A percentile compares a stretch with the other conserved stretches of the same genome.
phyloP scores from a whole-genome alignment of 2,888 invertebrate species.

The Stenoptilia bipunctidactyla region DNA sequence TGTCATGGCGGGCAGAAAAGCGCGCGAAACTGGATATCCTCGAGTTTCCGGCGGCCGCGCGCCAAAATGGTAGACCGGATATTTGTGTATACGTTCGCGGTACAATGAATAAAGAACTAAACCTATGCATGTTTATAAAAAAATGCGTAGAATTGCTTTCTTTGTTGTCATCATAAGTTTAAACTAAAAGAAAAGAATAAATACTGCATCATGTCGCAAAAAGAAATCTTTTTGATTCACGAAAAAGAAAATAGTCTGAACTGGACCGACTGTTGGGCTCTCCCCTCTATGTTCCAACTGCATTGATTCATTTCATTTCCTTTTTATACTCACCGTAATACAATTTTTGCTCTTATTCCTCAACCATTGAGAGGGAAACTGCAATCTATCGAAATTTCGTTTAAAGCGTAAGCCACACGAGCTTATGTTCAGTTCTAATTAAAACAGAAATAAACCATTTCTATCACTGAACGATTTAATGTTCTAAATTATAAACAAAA shows the following conservation, averaged over 20 bases:
- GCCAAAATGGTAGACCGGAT: constrained; percentile 65
- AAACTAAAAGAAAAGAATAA: too few relatives aligned
- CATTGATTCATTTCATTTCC: constrained; percentile 53
- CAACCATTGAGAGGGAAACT: constrained; percentile 30
- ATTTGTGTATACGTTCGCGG: constrained; percentile 44
- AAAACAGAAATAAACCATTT: too few relatives aligned
- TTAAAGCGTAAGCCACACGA: constrained; percentile 38
- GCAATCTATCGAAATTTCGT: constrained; percentile 43
- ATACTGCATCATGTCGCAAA: too few relatives aligned
- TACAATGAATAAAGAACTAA: constrained; percentile 20
- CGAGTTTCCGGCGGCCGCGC: constrained; percentile 60
- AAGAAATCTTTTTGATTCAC: not conserved
- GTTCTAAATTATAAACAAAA: constrained; percentile 40
- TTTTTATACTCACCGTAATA: constrained; percentile 34
- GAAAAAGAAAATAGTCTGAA: not conserved
- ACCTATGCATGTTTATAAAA: too few relatives aligned
- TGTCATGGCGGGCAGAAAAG: constrained; percentile 61
- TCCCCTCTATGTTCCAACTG: constrained; percentile 34
- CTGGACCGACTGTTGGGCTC: constrained; percentile 13
- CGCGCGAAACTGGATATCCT: constrained; percentile 65
- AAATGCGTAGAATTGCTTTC: too few relatives aligned
- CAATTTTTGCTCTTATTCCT: constrained; percentile 47
- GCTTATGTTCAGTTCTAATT: constrained; percentile 14
- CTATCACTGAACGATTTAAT: too few relatives aligned
- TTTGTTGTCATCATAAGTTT: too few relatives aligned